Conservation (phyloP, 1,140 invertebrate genomes). For the Danaus melanippus region DNA sequence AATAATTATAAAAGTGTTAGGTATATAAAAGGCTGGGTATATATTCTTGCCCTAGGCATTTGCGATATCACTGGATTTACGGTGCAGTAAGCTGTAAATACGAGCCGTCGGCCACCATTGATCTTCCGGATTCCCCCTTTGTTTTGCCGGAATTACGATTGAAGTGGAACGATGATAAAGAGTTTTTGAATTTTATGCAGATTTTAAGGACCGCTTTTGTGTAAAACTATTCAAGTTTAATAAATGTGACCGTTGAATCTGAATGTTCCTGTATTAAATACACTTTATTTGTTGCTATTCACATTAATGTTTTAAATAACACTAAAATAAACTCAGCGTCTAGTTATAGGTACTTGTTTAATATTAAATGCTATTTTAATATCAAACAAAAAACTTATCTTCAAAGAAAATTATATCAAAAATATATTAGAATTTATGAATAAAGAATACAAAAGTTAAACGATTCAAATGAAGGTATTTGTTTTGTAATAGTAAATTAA, state of each 20-base stretch:
- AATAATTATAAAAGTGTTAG: no score
- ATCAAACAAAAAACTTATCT: no score
- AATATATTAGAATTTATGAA: no score
- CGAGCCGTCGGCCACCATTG: slow-evolving; percentile 47
- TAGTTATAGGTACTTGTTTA: no score
- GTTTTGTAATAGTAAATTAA: background rate
- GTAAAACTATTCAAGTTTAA: slow-evolving; percentile 14
- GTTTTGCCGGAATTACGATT: slow-evolving; percentile 44
- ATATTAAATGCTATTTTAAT: no score
- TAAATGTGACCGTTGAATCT: slow-evolving; percentile 9
- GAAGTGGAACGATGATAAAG: slow-evolving; percentile 35
- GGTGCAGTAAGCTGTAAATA: slow-evolving; percentile 57
- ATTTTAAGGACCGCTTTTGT: slow-evolving; percentile 20
- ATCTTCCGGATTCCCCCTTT: slow-evolving; percentile 45
- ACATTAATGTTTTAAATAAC: no score
- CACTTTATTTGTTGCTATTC: background rate
- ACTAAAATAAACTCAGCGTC: no score
- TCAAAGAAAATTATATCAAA: no score
- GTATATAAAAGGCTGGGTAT: slow-evolving; percentile 16
- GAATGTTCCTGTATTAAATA: slow-evolving; percentile 1
- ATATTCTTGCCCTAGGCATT: slow-evolving; percentile 30
- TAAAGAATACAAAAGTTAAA: no score
- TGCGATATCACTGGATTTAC: slow-evolving; percentile 53
- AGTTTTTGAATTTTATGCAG: slow-evolving; percentile 25
- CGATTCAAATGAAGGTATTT: slow-evolving; percentile 9